A percentile compares a stretch with the other conserved stretches of the same genome.
Evolutionary conservation across 2,797 vertebrate genomes (phyloP).

Genomic region (Neosalanx taihuensis): DNA sequence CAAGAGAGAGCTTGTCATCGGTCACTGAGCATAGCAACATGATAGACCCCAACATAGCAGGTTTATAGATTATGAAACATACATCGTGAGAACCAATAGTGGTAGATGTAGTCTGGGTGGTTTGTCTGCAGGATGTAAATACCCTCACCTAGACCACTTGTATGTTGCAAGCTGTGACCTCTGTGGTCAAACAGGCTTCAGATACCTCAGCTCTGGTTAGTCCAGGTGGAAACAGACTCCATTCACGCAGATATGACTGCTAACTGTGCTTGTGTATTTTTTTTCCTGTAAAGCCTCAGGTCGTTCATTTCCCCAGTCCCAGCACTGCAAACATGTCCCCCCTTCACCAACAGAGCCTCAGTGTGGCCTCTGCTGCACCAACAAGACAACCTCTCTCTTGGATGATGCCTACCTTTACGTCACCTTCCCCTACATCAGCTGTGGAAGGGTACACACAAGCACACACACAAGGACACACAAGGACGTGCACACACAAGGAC

Average conservation of each 20-base stretch:
- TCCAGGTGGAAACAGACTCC: not conserved
- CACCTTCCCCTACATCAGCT: not conserved
- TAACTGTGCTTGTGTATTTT: not conserved
- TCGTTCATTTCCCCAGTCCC: slow-evolving; percentile 41
- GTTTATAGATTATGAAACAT: too few relatives aligned
- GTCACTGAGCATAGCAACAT: too few relatives aligned
- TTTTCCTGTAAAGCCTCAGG: slow-evolving; percentile 2
- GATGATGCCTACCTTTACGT: not conserved
- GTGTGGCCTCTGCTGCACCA: slow-evolving; percentile 37
- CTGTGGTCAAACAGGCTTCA: not conserved
- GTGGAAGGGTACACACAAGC: not conserved
- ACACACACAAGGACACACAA: not conserved
- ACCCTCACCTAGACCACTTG: not conserved
- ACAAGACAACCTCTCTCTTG: slow-evolving; percentile 28
- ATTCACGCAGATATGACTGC: not conserved
- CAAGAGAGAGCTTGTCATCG: too few relatives aligned
- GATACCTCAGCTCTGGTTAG: slow-evolving; percentile 2
- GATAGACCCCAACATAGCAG: too few relatives aligned
- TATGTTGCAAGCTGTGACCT: slow-evolving; percentile 13
- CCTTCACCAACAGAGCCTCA: slow-evolving; percentile 39
- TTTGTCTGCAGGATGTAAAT: not conserved
- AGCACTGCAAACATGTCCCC: slow-evolving; percentile 41
- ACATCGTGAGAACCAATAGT: too few relatives aligned
- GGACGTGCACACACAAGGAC: not conserved
- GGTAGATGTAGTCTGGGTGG: too few relatives aligned